Percentiles rank a stretch among this genome's conserved stretches.
Evolutionary conservation across 2,113 vertebrate species (phyloP).

Genomic region (Hippocampus mohnikei): DNA sequence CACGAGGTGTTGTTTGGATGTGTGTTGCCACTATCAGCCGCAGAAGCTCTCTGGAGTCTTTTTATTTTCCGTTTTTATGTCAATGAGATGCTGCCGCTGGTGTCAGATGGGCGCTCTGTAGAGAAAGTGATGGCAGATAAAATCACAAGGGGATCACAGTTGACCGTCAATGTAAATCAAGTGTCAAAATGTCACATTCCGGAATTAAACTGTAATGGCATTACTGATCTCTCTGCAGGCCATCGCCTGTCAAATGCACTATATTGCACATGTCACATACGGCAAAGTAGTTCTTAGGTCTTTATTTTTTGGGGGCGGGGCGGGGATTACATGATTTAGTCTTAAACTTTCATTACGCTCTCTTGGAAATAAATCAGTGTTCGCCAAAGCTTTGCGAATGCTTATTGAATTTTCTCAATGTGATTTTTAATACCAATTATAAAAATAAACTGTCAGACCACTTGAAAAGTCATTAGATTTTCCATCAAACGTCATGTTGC

Average conservation of each 20-base stretch:
- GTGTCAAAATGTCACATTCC: slow-evolving; percentile 25
- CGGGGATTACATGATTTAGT: slow-evolving; percentile 19
- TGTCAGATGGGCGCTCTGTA: slow-evolving; percentile 45
- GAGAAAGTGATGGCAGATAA: slow-evolving; percentile 31
- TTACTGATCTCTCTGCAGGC: slow-evolving; percentile 11
- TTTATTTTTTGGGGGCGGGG: slow-evolving; percentile 13
- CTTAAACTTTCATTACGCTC: slow-evolving; percentile 25
- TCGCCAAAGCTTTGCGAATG: slow-evolving; percentile 5
- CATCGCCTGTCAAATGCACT: not conserved
- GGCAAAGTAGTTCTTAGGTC: not conserved
- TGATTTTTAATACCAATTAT: slow-evolving; percentile 25
- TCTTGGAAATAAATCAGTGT: slow-evolving; percentile 20
- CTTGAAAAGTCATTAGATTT: slow-evolving; percentile 21
- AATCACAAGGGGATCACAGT: slow-evolving; percentile 26
- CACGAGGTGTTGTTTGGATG: not conserved
- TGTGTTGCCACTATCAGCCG: slow-evolving; percentile 14
- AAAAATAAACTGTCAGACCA: slow-evolving; percentile 27
- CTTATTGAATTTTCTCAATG: slow-evolving; percentile 1
- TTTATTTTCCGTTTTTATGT: slow-evolving; percentile 26
- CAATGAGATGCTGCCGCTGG: slow-evolving; percentile 37
- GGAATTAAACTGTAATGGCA: slow-evolving; percentile 36
- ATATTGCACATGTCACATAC: not conserved
- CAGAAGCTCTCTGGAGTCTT: slow-evolving; percentile 21
- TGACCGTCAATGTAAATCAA: slow-evolving; percentile 37
- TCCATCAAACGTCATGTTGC: slow-evolving; percentile 4